A percentile compares a stretch with the other conserved stretches of the same genome.
Conservation (phyloP, 2,113 vertebrate genomes). For the Benitochromis conjunctus region DNA sequence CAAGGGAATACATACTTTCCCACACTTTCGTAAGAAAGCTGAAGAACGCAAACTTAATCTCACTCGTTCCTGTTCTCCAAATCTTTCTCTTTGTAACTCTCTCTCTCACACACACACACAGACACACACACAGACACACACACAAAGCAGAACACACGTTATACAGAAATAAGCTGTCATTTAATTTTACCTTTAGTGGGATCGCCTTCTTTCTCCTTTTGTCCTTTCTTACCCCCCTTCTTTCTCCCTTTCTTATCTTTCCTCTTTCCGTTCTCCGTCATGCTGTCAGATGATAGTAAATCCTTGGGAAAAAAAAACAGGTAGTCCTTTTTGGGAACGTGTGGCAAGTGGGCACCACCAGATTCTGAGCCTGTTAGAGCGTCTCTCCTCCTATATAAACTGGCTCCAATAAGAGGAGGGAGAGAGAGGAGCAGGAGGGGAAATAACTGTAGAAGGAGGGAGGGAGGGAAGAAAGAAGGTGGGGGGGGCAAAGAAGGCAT, state of each 20-base stretch:
- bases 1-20: constrained; percentile 41
- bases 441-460: constrained; percentile 27
- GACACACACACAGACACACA: neutral
- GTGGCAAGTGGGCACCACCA: constrained; percentile 65
- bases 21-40: constrained; percentile 31
- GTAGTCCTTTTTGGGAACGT: constrained; percentile 70
- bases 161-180: constrained; percentile 8
- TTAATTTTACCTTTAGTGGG: constrained; percentile 66
- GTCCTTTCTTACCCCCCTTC: constrained; percentile 65
- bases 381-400: constrained; percentile 76
- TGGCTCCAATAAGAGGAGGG: constrained; percentile 62
- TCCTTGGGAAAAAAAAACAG: constrained; percentile 55
- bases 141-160: neutral
- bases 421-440: constrained; percentile 32
- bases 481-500: constrained; percentile 65
- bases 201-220: constrained; percentile 59
- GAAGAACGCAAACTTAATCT: constrained; percentile 12
- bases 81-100: neutral
- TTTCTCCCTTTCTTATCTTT: constrained; percentile 70
- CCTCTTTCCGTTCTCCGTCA: constrained; percentile 69
- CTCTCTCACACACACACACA: neutral
- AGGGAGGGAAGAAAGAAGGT: constrained; percentile 6
- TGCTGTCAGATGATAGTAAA: constrained; percentile 71
- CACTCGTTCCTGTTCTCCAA: neutral
- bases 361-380: constrained; percentile 72